Percentiles rank a stretch among this genome's conserved stretches.
phyloP scores from a whole-genome alignment of 2,113 vertebrate species.

The Anthoscopus minutus region DNA sequence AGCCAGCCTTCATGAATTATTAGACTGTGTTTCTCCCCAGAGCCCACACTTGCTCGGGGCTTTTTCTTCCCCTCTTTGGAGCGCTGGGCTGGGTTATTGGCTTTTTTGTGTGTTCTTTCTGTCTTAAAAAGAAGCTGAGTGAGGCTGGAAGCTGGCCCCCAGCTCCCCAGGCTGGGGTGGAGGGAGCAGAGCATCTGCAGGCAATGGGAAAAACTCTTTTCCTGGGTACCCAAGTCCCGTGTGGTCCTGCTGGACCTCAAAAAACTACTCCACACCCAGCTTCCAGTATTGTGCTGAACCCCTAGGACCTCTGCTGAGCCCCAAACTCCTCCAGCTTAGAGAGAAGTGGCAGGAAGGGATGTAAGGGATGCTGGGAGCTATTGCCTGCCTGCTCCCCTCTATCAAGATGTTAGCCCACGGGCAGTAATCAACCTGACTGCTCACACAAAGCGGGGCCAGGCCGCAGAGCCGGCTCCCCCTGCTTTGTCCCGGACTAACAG shows the following conservation, averaged over 20 bases:
- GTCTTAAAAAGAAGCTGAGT: conserved; percentile 11
- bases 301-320: neutral
- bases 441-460: conserved; percentile 71
- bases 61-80: conserved; percentile 52
- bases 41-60: conserved; percentile 40
- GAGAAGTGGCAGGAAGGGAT: neutral
- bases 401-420: conserved; percentile 85
- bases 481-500: conserved; percentile 85
- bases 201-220: neutral
- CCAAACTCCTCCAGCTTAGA: neutral
- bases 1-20: conserved; percentile 80
- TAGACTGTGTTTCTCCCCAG: conserved; percentile 63
- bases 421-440: conserved; percentile 87
- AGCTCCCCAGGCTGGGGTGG: neutral
- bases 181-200: neutral
- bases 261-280: neutral
- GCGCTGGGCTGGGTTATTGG: conserved; percentile 18
- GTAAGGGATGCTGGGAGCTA: neutral
- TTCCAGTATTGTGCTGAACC: neutral
- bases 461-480: conserved; percentile 18
- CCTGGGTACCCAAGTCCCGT: neutral
- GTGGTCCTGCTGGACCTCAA: neutral
- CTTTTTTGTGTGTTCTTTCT: conserved; percentile 43
- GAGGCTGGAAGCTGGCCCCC: neutral
- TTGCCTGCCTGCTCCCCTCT: conserved; percentile 39